Conservation (phyloP, 2,888 invertebrate species). For the Enchytraeus crypticus region DNA sequence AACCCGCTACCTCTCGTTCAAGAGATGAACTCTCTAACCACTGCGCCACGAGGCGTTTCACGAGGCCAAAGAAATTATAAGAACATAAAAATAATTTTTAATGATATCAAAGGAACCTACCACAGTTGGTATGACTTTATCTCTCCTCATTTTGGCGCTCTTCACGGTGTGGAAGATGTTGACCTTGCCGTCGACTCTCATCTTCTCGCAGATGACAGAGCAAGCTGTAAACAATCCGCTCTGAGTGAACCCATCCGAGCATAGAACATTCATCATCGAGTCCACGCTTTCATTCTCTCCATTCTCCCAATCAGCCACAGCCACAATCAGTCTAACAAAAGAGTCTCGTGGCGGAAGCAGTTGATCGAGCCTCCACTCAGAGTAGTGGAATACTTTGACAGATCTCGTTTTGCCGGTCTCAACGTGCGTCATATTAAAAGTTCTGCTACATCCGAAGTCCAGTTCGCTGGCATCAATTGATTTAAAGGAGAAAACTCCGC, state of each 20-base stretch:
- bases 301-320: constrained; percentile 37
- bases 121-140: constrained; percentile 36
- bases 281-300: background rate
- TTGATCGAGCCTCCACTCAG: constrained; percentile 38
- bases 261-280: constrained; percentile 40
- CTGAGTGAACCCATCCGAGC: constrained; percentile 44
- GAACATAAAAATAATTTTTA: too few species aligned
- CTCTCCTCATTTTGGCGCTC: constrained; percentile 38
- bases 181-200: constrained; percentile 36
- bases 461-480: too few species aligned
- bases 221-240: constrained; percentile 41
- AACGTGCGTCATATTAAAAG: too few species aligned
- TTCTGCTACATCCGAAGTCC: too few species aligned
- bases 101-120: too few species aligned
- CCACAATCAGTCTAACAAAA: constrained; percentile 37
- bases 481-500: too few species aligned
- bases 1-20: too few species aligned
- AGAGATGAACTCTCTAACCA: too few species aligned
- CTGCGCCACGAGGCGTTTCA: too few species aligned
- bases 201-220: constrained; percentile 36
- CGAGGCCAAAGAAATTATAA: too few species aligned
- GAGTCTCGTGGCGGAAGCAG: constrained; percentile 39
- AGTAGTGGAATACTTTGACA: constrained; percentile 43
- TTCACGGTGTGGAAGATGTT: constrained; percentile 45
- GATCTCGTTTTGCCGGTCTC: too few species aligned